Conservation (phyloP, 2,113 vertebrate species). For the Poecile atricapillus region DNA sequence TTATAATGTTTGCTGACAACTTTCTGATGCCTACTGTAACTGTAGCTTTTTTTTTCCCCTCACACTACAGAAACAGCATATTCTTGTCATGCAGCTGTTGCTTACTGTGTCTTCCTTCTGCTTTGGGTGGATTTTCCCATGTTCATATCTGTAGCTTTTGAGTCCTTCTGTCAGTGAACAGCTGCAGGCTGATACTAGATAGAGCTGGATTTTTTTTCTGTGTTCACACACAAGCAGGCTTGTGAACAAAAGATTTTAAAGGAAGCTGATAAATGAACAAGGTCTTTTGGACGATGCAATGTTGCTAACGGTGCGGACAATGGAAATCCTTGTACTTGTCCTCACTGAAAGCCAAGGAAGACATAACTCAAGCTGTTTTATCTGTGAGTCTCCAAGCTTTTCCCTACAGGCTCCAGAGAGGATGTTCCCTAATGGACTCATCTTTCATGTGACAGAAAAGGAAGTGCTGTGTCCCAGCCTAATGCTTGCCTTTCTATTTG, state of each 20-base stretch:
- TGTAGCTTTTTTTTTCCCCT: background rate
- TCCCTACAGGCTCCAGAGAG: constrained; percentile 46
- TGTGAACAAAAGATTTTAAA: constrained; percentile 63
- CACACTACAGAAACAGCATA: constrained; percentile 54
- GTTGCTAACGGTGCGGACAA: constrained; percentile 6
- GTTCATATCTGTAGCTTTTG: constrained; percentile 82
- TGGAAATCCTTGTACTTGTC: constrained; percentile 45
- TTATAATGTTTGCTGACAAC: constrained; percentile 1
- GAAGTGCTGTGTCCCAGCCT: background rate
- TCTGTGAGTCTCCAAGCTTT: constrained; percentile 46
- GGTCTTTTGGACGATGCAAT: constrained; percentile 28
- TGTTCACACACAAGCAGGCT: constrained; percentile 56
- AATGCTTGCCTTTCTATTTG: background rate
- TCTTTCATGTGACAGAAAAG: constrained; percentile 30
- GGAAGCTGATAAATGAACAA: constrained; percentile 62
- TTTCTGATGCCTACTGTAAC: constrained; percentile 45
- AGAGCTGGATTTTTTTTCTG: constrained; percentile 66
- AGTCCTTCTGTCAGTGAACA: constrained; percentile 87
- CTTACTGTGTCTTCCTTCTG: constrained; percentile 73
- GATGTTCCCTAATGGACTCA: constrained; percentile 65
- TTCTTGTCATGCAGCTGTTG: constrained; percentile 72
- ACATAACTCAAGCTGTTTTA: constrained; percentile 58
- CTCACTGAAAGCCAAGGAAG: constrained; percentile 37
- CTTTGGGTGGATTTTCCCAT: constrained; percentile 79
- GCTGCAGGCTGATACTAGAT: constrained; percentile 83